Conservation (phyloP, 2,888 invertebrate species). For the Aspidiotus rigidus region DNA sequence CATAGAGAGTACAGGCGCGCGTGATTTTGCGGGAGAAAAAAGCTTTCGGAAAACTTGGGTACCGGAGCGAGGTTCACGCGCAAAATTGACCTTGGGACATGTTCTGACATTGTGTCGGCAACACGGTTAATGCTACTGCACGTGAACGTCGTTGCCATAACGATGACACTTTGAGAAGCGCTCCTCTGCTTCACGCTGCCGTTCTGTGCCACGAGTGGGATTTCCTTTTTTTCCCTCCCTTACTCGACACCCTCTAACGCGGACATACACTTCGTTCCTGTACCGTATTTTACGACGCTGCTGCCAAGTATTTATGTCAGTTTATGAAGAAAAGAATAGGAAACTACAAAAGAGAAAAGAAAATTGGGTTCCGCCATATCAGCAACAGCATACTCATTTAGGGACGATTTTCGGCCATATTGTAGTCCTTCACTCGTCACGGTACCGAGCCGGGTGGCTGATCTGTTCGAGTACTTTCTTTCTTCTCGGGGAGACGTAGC, state of each 20-base stretch:
- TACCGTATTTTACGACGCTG: no score
- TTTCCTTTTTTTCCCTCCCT: slow-evolving; percentile 22
- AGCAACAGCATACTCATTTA: no score
- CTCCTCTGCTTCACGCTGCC: slow-evolving; percentile 6
- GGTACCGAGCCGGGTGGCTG: no score
- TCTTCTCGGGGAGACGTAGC: no score
- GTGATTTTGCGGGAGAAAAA: not conserved
- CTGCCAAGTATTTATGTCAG: no score
- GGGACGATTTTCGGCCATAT: no score
- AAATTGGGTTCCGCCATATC: no score
- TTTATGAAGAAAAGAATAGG: no score
- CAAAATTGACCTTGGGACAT: slow-evolving; percentile 30
- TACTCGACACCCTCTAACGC: slow-evolving; percentile 20
- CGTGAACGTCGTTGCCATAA: slow-evolving; percentile 33
- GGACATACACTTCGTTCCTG: no score
- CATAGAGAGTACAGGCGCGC: not conserved
- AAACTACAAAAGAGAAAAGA: no score
- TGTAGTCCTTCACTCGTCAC: no score
- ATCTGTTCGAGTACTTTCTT: no score
- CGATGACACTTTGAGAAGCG: slow-evolving; percentile 31
- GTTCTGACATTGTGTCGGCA: slow-evolving; percentile 31
- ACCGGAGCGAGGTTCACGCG: slow-evolving; percentile 26
- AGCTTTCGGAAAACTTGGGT: slow-evolving; percentile 16
- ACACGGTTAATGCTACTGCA: slow-evolving; percentile 32
- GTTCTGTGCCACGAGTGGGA: slow-evolving; percentile 18